phyloP scores from a whole-genome alignment of 2,113 vertebrate species.

The Philantomba maxwellii region DNA sequence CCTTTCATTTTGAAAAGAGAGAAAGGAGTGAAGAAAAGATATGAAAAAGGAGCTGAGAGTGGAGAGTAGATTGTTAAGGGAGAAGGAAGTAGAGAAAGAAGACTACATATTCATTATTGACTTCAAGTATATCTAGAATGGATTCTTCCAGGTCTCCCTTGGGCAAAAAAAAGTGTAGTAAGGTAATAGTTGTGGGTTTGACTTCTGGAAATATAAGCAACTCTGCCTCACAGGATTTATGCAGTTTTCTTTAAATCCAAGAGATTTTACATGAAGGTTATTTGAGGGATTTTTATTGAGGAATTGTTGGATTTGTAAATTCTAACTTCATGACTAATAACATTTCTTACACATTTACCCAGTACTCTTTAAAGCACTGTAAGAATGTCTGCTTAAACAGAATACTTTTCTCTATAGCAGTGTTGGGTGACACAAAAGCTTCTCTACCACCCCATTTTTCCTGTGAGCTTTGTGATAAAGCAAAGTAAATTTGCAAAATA shows the following conservation, averaged over 20 bases:
- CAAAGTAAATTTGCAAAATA: slow-evolving; percentile 37
- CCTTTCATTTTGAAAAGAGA: neutral
- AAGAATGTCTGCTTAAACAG: neutral
- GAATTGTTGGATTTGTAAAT: neutral
- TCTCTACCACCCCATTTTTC: neutral
- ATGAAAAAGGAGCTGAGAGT: neutral
- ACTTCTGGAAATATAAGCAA: neutral
- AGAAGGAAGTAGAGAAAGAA: neutral
- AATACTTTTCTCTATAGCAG: neutral
- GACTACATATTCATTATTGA: neutral
- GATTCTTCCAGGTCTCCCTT: neutral
- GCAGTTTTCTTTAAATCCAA: neutral
- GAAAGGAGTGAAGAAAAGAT: neutral
- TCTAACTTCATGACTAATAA: neutral
- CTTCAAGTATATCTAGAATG: neutral
- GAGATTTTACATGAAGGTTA: neutral
- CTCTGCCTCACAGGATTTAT: neutral
- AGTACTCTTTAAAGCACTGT: neutral
- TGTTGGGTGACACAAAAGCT: neutral
- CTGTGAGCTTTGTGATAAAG: neutral
- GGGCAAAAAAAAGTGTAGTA: neutral
- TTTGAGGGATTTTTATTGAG: neutral
- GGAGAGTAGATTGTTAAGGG: neutral
- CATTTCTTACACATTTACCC: neutral
- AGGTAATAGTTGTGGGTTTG: neutral